phyloP scores from a whole-genome alignment of 2,888 invertebrate genomes.

The Podotricha telesiphe region DNA sequence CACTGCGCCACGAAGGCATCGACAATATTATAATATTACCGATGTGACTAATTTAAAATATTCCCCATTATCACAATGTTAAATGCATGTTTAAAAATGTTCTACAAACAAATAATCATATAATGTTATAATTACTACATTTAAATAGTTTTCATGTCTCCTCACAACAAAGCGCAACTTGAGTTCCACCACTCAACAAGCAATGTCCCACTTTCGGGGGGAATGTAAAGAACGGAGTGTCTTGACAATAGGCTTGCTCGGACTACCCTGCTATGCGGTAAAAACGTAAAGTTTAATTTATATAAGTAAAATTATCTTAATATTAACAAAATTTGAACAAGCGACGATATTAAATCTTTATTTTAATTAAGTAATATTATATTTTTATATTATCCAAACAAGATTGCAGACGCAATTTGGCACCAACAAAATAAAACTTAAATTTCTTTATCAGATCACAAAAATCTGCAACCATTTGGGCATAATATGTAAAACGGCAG shows the following conservation, averaged over 20 bases:
- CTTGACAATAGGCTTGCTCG: too few relatives aligned
- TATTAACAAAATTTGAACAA: neutral
- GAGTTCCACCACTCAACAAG: too few relatives aligned
- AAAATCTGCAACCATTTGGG: slow-evolving; percentile 31
- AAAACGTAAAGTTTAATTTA: too few relatives aligned
- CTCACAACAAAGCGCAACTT: too few relatives aligned
- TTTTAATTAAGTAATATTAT: neutral
- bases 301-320: neutral
- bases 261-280: too few relatives aligned
- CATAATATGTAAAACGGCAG: slow-evolving; percentile 61
- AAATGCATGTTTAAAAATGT: neutral
- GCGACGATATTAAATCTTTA: neutral
- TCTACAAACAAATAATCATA: neutral
- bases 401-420: slow-evolving; percentile 2
- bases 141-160: too few relatives aligned
- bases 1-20: too few relatives aligned
- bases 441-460: slow-evolving; percentile 27
- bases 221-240: too few relatives aligned
- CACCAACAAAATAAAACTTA: slow-evolving; percentile 11
- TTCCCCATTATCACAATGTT: neutral
- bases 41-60: neutral
- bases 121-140: too few relatives aligned
- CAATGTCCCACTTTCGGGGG: too few relatives aligned
- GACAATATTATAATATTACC: neutral
- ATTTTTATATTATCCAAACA: slow-evolving; percentile 7